Conservation (phyloP, 1,140 invertebrate genomes). For the Portunus trituberculatus region DNA sequence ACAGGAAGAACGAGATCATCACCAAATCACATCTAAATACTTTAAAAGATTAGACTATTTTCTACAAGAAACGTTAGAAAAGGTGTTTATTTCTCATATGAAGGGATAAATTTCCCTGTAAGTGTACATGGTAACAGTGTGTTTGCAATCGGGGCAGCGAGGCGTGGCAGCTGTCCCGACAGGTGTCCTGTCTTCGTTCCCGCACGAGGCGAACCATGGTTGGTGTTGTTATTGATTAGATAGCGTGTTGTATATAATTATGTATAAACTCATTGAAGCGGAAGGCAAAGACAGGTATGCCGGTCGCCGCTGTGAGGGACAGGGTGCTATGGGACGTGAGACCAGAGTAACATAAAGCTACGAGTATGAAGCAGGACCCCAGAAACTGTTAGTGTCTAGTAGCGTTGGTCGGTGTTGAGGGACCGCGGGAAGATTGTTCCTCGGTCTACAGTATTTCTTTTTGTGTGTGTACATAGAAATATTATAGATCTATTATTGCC, state of each 20-base stretch:
- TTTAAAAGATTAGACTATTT: too few species aligned
- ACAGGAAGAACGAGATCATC: too few species aligned
- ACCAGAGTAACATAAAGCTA: background rate
- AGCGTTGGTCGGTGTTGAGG: background rate
- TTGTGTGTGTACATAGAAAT: slow-evolving; percentile 31
- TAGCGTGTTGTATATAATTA: background rate
- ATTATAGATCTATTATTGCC: slow-evolving; percentile 50
- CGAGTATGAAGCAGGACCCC: too few species aligned
- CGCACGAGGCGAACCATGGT: background rate
- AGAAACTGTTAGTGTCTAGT: background rate
- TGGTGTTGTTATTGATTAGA: background rate
- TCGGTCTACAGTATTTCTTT: background rate
- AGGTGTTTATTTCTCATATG: too few species aligned
- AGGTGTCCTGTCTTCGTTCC: background rate
- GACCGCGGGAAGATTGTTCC: background rate
- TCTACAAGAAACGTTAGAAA: too few species aligned
- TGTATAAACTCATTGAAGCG: background rate
- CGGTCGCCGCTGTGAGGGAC: background rate
- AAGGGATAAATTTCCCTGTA: too few species aligned
- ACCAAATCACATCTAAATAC: too few species aligned
- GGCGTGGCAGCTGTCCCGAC: background rate
- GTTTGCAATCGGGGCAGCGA: too few species aligned
- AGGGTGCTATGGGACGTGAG: background rate
- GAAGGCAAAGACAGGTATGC: background rate
- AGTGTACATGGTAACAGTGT: too few species aligned